Base-by-base conservation (phyloP, 2,113 vertebrate species). In the Actenoides lindsayi region DNA sequence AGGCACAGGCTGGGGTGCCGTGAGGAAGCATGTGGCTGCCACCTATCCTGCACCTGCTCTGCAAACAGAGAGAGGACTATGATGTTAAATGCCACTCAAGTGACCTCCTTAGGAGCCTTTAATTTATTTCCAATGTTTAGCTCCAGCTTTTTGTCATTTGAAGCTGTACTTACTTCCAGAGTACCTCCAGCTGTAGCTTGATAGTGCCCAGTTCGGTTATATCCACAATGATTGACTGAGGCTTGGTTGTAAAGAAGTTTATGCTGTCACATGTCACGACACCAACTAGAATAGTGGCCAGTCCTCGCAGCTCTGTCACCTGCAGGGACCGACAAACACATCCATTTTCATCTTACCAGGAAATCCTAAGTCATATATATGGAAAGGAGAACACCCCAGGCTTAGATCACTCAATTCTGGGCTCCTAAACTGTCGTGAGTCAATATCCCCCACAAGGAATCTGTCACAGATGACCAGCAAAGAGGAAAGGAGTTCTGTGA, bases 131-230 rank as follows among this genome's bases (percentile, higher is more conserved):
- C 39, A 13, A 4, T 8, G 7, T 8, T 59, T 19, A 44, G 62
- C 64, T 7, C 18, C 25, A 39, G 24, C 13, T 42, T 48, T 10
- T 10, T 50, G 35, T 23, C 28, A 24, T 15, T 14, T 25, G 42
- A 5, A 79, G 64, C 70, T 70, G 51, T 48, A 98, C 98, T 98
- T 97, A 99, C 99, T 98, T 99, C 99, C 99, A 99, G 84, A 98
- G 97, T 51, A 99, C 99, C 88, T 99, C 99, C 96, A 99, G 98
- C 95, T 99, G 98, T 37, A 99, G 98, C 87, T 99, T 99, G 97
- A 99, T 99, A 93, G 99, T 99, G 57, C 99, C 99, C 96, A 99
- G 98, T 87, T 99, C 99, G 0, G 99, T 99, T 92, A 99, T 98
- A 95, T 99, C 99, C 97, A 99, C 99, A 78, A 99, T 65, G 90